Evolutionary conservation across 2,797 vertebrate genomes (phyloP), one percentile per base, ranked within the genome.

Genomic region (Enteromius trimaculatus): DNA sequence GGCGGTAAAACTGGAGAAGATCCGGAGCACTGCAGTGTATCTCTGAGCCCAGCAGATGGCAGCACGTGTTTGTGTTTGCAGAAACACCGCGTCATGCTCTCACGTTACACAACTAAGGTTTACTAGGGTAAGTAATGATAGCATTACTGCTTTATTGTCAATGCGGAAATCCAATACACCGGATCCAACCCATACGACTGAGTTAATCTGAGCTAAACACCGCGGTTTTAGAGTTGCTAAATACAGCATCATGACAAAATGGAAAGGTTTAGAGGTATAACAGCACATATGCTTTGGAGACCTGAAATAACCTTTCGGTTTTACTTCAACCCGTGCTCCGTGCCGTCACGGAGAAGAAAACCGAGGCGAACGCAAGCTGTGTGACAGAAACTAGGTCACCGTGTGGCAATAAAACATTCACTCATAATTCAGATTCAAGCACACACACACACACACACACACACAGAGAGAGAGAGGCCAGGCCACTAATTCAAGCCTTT

Each of bases 331-430:
- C 53, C 74, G 23, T 11, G 8, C n/a, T 19, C n/a, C 1, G 21
- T 3, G 72, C 72, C 23, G 53, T 58, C 34, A 42, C 0, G 74
- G 51, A 26, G 49, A 74, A 55, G 71, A 74, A 74, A 74, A 55
- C 71, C 0, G 2, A 76, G 14, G 34, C 53, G 3, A 58, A 58
- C 7, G 29, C 49, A 19, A 74, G 74, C 74, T 55, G 29, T 53
- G 69, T 6, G 31, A 39, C 72, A 76, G 74, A 76, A 76, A 58
- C 34, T 76, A 39, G 74, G 74, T 76, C 74, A 76, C 34, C 4
- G 5, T 51, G 70, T 74, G 71, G 62, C 55, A 1, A 77, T 21
- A 44, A 77, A 44, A 77, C 55, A 29, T 77, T 31, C 55, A 55
- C 71, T 26, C 53, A 68, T 65, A 13, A 55, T 29, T 69, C 17